Percentiles rank a stretch among this genome's conserved stretches.
phyloP scores from a whole-genome alignment of 37 sponge, comb jelly and placozoan species.

The Trichoplax adhaerens region DNA sequence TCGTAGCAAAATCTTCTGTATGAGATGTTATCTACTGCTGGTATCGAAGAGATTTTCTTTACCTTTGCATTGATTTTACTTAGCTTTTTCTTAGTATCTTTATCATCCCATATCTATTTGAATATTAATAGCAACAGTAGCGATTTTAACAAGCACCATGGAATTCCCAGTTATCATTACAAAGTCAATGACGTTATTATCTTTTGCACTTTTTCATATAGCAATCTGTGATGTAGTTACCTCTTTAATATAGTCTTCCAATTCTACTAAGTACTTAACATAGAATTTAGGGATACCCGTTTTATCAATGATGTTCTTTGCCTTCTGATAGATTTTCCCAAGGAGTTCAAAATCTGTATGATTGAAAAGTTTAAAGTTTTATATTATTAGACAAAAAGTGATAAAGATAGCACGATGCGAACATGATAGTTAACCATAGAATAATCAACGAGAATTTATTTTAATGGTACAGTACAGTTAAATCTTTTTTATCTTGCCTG shows the following conservation, averaged over 20 bases:
- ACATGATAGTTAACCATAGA: background rate
- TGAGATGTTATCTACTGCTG: background rate
- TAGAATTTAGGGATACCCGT: slow-evolving; percentile 42
- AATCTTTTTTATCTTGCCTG: slow-evolving; percentile 20
- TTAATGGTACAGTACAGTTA: too few species aligned
- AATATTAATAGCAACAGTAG: background rate
- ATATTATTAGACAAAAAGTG: background rate
- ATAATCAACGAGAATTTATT: background rate
- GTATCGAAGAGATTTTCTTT: background rate
- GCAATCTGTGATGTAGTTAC: slow-evolving; percentile 15
- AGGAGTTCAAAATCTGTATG: slow-evolving; percentile 53
- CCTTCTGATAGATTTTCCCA: slow-evolving; percentile 46
- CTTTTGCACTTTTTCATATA: background rate
- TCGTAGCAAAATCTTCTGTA: slow-evolving; percentile 3
- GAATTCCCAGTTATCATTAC: background rate
- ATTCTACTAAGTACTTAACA: slow-evolving; percentile 39
- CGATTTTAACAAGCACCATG: slow-evolving; percentile 1
- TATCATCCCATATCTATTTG: slow-evolving; percentile 4
- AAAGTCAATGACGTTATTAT: background rate
- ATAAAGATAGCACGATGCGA: background rate
- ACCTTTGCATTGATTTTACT: slow-evolving; percentile 79
- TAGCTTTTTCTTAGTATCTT: slow-evolving; percentile 59
- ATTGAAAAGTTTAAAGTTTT: background rate
- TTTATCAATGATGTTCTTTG: slow-evolving; percentile 59
- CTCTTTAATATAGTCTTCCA: slow-evolving; percentile 76